Base-by-base conservation (phyloP, 1,140 invertebrate genomes). In the Metopolophium dirhodum region DNA sequence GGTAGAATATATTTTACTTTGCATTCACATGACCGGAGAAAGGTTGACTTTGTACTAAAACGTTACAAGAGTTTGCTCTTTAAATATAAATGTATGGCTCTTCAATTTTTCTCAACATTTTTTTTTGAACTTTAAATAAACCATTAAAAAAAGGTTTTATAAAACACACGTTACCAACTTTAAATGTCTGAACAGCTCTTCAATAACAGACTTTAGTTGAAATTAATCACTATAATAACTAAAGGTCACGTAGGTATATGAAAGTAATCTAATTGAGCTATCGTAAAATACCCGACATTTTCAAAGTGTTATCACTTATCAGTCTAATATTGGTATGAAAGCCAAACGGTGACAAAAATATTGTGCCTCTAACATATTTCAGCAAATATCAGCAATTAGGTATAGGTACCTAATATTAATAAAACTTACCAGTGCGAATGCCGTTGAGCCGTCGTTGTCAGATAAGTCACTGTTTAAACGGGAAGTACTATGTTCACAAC, bases 401-500 rank as follows among this genome's bases (percentile, higher is more conserved):
- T 68, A 37, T 37, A 68, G n/a, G 30, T 30, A 86, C 23, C 9
- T n/a, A 47, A 47, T n/a, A 30, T 7, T 47, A 86, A n/a, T 86
- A 89, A 90, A 90, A 61, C 49, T 86, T 85, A 93, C 91, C 91
- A 93, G 91, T 93, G 49, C 91, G 91, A 85, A 93, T 86, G 91
- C 91, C 82, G 91, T 93, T 57, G 91, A 93, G 68, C 35, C 91
- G 45, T 86, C 91, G 82, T 93, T 83, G 68, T 93, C 82, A 41
- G 91, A 85, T 57, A 86, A 86, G 49, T 93, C 91, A 26, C 49
- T 93, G 26, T 93, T 93, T 45, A 93, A 37, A 54, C 35, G 91
- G 91, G 77, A 57, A 30, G 82, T 54, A 86, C 68, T 54, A 11
- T 83, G 82, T 57, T 93, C 82, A 37, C 47, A n/a, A 85, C 54